phyloP scores from a whole-genome alignment of 2,888 invertebrate species.

The Eupithecia subfuscata region DNA sequence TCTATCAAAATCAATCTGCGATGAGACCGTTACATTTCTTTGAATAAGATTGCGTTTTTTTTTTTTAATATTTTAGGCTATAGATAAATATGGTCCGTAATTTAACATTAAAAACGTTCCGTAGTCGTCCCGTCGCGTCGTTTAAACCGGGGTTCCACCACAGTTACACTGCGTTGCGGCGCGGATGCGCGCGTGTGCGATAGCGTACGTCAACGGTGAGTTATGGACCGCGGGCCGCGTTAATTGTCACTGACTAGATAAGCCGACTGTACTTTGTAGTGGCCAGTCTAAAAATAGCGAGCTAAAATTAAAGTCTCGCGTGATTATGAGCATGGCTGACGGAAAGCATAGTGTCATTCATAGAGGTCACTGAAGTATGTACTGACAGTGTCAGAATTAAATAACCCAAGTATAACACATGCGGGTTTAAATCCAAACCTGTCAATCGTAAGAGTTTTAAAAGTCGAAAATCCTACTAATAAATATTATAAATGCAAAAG shows the following conservation, averaged over 20 bases:
- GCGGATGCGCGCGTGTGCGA: slow-evolving; percentile 55
- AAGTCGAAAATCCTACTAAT: too few species aligned
- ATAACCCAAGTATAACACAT: too few species aligned
- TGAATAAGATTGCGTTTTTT: too few species aligned
- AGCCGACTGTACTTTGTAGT: slow-evolving; percentile 47
- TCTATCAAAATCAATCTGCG: too few species aligned
- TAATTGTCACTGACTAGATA: slow-evolving; percentile 67
- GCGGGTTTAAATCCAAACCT: too few species aligned
- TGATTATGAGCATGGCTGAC: slow-evolving; percentile 3
- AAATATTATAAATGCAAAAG: too few species aligned
- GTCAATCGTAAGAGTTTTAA: too few species aligned
- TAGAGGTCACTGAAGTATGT: background rate
- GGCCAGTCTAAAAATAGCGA: slow-evolving; percentile 14
- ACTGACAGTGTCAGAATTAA: too few species aligned
- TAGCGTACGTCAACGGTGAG: slow-evolving; percentile 65
- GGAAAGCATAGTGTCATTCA: slow-evolving; percentile 12
- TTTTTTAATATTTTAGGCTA: too few species aligned
- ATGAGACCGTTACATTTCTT: too few species aligned
- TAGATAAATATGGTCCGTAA: too few species aligned
- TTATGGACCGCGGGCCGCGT: slow-evolving; percentile 64
- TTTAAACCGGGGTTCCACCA: background rate
- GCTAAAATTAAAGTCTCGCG: slow-evolving; percentile 17
- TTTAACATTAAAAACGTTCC: background rate
- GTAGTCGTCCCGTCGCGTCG: background rate
- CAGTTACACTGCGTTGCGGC: slow-evolving; percentile 45